A percentile compares a stretch with the other conserved stretches of the same genome.
These are phyloP conservation scores for Astreopora myriophthalma DNA, from an alignment of 64 coral and sea anemone species.

Conservation along the genomic window DNA sequence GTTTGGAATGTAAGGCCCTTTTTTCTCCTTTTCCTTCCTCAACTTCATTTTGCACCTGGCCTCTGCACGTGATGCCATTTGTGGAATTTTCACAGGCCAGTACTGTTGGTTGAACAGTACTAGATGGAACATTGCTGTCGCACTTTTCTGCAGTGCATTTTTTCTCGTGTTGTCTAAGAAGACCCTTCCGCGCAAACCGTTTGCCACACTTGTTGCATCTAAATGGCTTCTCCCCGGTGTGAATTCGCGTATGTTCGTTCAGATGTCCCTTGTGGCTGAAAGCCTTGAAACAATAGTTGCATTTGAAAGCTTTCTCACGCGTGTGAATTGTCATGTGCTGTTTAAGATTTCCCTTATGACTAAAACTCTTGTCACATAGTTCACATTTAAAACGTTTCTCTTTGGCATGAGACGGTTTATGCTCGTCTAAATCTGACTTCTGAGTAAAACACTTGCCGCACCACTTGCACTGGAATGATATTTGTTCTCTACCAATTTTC, in stretches of 20 bases:
- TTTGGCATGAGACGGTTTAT: neutral
- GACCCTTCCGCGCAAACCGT: too few relatives aligned
- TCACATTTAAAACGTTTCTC: slow-evolving; percentile 30
- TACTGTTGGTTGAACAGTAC: too few relatives aligned
- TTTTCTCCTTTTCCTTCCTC: too few relatives aligned
- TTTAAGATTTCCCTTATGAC: neutral
- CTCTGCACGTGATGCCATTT: too few relatives aligned
- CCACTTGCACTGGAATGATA: neutral
- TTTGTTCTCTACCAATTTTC: neutral
- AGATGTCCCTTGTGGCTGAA: slow-evolving; percentile 5
- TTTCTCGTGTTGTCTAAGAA: too few relatives aligned
- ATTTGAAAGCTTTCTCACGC: slow-evolving; percentile 9
- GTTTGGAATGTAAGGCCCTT: too few relatives aligned
- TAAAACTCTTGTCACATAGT: slow-evolving; percentile 13
- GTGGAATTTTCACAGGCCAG: too few relatives aligned
- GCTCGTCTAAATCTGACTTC: neutral
- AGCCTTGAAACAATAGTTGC: neutral
- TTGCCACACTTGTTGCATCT: slow-evolving; percentile 7
- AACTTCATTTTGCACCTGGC: too few relatives aligned
- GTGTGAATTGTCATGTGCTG: slow-evolving; percentile 23
- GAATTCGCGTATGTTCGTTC: neutral
- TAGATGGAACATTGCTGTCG: too few relatives aligned
- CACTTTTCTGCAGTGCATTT: too few relatives aligned
- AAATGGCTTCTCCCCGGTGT: slow-evolving; percentile 29
- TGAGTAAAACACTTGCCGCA: slow-evolving; percentile 7